phyloP scores from a whole-genome alignment of 2,113 vertebrate species.

The Myotis brandtii region DNA sequence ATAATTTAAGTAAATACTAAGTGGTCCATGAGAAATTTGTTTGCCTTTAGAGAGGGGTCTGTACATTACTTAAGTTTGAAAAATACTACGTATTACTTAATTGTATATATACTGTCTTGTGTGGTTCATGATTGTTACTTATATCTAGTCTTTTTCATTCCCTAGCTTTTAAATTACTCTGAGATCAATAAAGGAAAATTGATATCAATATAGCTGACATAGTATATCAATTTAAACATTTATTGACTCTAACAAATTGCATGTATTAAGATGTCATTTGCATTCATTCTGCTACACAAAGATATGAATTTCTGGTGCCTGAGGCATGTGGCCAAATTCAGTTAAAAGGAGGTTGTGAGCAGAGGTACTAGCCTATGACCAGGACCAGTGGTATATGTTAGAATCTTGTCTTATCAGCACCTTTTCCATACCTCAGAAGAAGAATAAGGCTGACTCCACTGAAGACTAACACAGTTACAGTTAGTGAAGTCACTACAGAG shows the following conservation, averaged over 20 bases:
- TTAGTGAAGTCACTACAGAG: background rate
- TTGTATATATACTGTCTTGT: background rate
- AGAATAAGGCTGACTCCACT: background rate
- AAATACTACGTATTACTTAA: slow-evolving; percentile 21
- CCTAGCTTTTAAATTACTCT: slow-evolving; percentile 15
- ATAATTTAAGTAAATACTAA: background rate
- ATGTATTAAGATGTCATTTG: background rate
- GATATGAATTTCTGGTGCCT: background rate
- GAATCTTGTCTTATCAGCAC: background rate
- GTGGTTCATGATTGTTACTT: background rate
- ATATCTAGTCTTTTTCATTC: slow-evolving; percentile 6
- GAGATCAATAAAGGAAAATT: background rate
- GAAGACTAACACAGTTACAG: background rate
- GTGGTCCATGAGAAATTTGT: background rate
- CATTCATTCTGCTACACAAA: background rate
- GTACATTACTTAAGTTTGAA: slow-evolving; percentile 18
- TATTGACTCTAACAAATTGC: background rate
- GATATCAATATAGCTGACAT: background rate
- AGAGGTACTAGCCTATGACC: background rate
- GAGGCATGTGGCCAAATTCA: background rate
- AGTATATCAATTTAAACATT: slow-evolving; percentile 32
- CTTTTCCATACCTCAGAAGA: background rate
- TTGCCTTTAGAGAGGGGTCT: background rate
- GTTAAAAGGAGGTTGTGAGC: background rate
- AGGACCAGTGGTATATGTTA: background rate